Evolutionary conservation across 2,113 vertebrate species (phyloP).

Genomic region (Hippocampus barbouri): DNA sequence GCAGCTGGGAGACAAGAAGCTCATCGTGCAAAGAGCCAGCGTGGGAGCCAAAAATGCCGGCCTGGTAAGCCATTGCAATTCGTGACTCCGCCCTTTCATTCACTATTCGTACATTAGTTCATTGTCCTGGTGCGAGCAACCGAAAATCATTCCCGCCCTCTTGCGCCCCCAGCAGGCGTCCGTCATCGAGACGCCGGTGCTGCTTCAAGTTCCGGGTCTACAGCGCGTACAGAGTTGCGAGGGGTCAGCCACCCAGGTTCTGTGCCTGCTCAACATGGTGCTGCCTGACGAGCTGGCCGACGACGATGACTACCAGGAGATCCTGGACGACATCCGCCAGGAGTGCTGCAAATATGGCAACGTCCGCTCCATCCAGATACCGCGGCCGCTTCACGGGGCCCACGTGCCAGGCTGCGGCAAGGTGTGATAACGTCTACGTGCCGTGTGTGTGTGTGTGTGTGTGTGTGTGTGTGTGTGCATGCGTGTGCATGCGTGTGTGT

Average conservation of each 20-base stretch:
- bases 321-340: constrained; percentile 75
- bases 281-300: constrained; percentile 76
- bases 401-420: constrained; percentile 76
- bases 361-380: constrained; percentile 75
- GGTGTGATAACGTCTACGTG: constrained; percentile 33
- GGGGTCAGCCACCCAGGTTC: constrained; percentile 68
- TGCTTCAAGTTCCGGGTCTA: constrained; percentile 71
- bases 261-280: constrained; percentile 78
- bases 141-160: not conserved
- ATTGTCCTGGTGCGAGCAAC: not conserved
- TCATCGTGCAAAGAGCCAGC: constrained; percentile 75
- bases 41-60: constrained; percentile 74
- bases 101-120: too few species aligned
- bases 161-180: constrained; percentile 41
- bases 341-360: constrained; percentile 77
- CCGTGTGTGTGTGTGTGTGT: not conserved
- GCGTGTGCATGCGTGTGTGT: too few species aligned
- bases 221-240: constrained; percentile 66
- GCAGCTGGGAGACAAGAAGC: constrained; percentile 78
- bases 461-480: not conserved
- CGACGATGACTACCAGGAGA: constrained; percentile 77
- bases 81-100: too few species aligned
- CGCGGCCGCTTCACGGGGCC: constrained; percentile 68
- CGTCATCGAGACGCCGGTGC: constrained; percentile 68
- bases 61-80: constrained; percentile 53